Evolutionary conservation across 2,888 invertebrate species (phyloP).

Genomic region (Mythimna ferrago): DNA sequence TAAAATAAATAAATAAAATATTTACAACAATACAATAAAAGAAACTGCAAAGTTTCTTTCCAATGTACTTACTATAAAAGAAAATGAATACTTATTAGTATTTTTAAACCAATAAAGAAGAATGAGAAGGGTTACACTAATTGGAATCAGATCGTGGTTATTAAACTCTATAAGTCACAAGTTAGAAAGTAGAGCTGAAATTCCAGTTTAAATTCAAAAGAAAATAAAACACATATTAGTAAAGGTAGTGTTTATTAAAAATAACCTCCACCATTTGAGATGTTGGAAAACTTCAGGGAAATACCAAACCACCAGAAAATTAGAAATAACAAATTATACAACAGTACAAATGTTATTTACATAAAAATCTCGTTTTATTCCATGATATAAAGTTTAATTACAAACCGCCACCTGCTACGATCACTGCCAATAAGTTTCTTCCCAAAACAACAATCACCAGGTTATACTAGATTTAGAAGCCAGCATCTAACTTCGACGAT

Average conservation of each 20-base stretch:
- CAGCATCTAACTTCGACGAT: not conserved
- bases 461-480: not conserved
- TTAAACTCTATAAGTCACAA: not conserved
- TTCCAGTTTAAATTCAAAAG: not conserved
- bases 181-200: not conserved
- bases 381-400: no score
- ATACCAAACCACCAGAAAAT: constrained; percentile 17
- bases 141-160: not conserved
- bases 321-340: no score
- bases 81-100: no score
- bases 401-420: no score
- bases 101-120: not conserved
- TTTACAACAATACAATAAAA: not conserved
- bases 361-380: no score
- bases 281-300: not conserved
- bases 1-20: no score
- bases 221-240: constrained; percentile 26
- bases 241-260: constrained; percentile 28
- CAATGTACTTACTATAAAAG: no score
- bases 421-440: not conserved
- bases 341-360: no score
- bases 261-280: constrained; percentile 28
- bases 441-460: constrained; percentile 12
- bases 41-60: not conserved
- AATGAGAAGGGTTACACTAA: not conserved